Evolutionary conservation across 2,888 invertebrate genomes (phyloP).

Genomic region (Thyatira batis): DNA sequence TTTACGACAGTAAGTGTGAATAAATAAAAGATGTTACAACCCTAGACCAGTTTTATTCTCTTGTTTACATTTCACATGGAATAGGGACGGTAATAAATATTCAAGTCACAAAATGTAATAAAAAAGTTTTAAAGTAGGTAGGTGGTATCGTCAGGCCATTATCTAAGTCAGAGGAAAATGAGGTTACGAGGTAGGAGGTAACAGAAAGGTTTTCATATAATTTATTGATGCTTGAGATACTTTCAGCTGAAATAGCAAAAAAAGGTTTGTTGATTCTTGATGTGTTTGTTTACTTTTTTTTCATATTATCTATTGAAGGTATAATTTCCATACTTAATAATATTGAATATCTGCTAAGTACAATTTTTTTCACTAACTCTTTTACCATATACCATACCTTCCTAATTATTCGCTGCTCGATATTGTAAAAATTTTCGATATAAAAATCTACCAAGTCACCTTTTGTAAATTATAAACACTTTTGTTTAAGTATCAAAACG

Average conservation of each 20-base stretch:
- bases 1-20: conserved; percentile 11
- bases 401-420: too few relatives aligned
- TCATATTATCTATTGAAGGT: not conserved
- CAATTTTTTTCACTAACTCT: too few relatives aligned
- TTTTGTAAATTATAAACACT: too few relatives aligned
- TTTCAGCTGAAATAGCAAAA: not conserved
- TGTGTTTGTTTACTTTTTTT: not conserved
- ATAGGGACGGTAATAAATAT: not conserved
- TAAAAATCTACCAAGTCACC: too few relatives aligned
- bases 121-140: not conserved
- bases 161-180: not conserved
- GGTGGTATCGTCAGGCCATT: not conserved
- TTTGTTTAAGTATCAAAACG: too few relatives aligned
- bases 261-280: not conserved
- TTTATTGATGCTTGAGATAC: conserved; percentile 1
- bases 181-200: not conserved
- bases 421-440: too few relatives aligned
- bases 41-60: conserved; percentile 10
- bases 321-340: not conserved
- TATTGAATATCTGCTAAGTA: too few relatives aligned
- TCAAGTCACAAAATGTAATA: conserved; percentile 4
- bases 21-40: conserved; percentile 27
- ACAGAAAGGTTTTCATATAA: not conserved
- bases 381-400: too few relatives aligned
- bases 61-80: conserved; percentile 4